Evolutionary conservation across 2,797 vertebrate species (phyloP).

Genomic region (Bucorvus abyssinicus): DNA sequence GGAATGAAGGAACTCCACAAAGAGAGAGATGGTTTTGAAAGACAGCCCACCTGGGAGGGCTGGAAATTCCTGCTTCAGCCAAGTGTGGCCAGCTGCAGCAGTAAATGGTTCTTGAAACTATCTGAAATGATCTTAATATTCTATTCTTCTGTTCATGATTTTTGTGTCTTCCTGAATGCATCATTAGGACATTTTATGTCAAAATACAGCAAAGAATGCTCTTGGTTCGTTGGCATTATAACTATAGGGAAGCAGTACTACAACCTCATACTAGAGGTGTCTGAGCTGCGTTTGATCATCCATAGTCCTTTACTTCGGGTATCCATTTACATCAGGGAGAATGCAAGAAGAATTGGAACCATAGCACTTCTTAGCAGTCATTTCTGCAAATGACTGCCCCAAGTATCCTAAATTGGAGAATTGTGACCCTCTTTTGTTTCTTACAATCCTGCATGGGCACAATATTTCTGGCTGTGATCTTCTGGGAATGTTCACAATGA

Average conservation of each 20-base stretch:
- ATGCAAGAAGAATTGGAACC: neutral
- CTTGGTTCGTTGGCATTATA: neutral
- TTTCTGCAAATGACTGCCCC: neutral
- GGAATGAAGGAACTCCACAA: neutral
- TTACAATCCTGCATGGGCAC: neutral
- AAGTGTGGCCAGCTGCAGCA: neutral
- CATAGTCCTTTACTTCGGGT: neutral
- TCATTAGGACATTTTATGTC: neutral
- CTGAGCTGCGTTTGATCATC: neutral
- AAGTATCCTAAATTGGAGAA: neutral
- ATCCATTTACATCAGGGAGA: neutral
- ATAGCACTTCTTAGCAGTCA: neutral
- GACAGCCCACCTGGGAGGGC: neutral
- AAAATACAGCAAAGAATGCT: neutral
- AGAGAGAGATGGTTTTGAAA: neutral
- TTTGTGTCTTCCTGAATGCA: neutral
- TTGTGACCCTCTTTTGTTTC: neutral
- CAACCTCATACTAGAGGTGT: neutral
- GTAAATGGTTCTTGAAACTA: neutral
- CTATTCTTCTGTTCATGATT: neutral
- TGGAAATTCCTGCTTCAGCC: neutral
- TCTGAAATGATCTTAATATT: neutral
- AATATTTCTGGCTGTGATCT: neutral
- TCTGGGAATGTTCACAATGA: neutral
- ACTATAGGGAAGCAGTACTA: neutral